Evolutionary conservation across 92 coral and sea anemone genomes (phyloP), one percentile per base, ranked within the genome.

Genomic region (Actinernus sp.): DNA sequence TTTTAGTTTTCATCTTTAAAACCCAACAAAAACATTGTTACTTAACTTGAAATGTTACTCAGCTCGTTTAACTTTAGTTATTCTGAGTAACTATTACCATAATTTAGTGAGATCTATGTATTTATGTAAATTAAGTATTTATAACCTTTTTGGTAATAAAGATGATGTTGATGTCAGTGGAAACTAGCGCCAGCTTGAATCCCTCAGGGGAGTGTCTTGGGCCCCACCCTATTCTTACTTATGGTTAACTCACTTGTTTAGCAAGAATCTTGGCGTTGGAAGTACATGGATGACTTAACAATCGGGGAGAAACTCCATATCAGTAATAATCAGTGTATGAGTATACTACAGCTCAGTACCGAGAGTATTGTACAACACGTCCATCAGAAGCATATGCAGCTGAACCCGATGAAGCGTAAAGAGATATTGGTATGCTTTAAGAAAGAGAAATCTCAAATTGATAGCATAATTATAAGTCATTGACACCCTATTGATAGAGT

Each of bases 151-250:
- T n/a, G n/a, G n/a, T n/a, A n/a, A n/a, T n/a, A n/a, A n/a, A n/a
- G n/a, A n/a, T n/a, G n/a, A n/a, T n/a, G n/a, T n/a, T n/a, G n/a
- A n/a, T n/a, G n/a, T n/a, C n/a, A n/a, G n/a, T n/a, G n/a, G n/a
- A n/a, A n/a, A n/a, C n/a, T n/a, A n/a, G n/a, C n/a, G n/a, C n/a
- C n/a, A n/a, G n/a, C n/a, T n/a, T n/a, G n/a, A n/a, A n/a, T n/a
- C n/a, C n/a, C n/a, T n/a, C n/a, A n/a, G n/a, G n/a, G n/a, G n/a
- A n/a, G n/a, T n/a, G n/a, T n/a, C n/a, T n/a, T n/a, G n/a, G n/a
- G n/a, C n/a, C n/a, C n/a, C n/a, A 68, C 76, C 54, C 61, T 48
- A 44, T 55, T 68, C 41, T 49, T 68, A 53, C 56, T 49, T 14
- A 49, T 49, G 56, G 56, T 23, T 2, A 49, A 49, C 50, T 44